Base-by-base conservation (phyloP, 2,888 invertebrate species). In the Dasypolia templi region DNA sequence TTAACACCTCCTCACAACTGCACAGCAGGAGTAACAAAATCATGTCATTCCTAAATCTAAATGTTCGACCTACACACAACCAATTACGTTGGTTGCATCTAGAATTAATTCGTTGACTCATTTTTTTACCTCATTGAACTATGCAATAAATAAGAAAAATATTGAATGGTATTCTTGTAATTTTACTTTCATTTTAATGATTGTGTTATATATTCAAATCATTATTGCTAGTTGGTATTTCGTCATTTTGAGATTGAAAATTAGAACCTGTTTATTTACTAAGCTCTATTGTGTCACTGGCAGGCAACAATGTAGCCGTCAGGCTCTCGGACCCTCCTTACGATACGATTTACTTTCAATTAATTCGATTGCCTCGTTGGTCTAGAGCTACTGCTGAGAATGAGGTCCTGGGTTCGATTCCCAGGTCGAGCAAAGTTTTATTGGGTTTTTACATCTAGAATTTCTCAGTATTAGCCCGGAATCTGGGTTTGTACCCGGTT, bases 81-180 rank as follows among this genome's bases (percentile, higher is more conserved):
- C 75, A 75, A 82, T 83, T 71, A 82, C 55, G n/a, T 51, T 53
- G 12, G 64, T 68, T 68, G 67, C 66, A 68, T 75, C 42, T 68
- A 55, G 39, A 75, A 68, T 80, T 84, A 81, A 68, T 84, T 65
- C 32, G 84, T n/a, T n/a, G n/a, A n/a, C n/a, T n/a, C n/a, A n/a
- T n/a, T n/a, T n/a, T n/a, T n/a, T n/a, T n/a, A n/a, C 53, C 58
- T 67, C 67, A 72, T 55, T 67, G 58, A 68, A 71, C 66, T 44
- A 51, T 17, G 46, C 32, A 62, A 66, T 79, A 55, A 83, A 67
- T 79, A 64, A 63, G n/a, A 66, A 79, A 80, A 65, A 70, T 0
- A 42, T 72, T 67, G 14, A 82, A 64, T 83, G 26, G 22, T 61
- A 56, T 71, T 81, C 42, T 58, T 29, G 59, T 53, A 58, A 77